Conservation (phyloP, 2,113 vertebrate species). For the Nycticryphes semicollaris region DNA sequence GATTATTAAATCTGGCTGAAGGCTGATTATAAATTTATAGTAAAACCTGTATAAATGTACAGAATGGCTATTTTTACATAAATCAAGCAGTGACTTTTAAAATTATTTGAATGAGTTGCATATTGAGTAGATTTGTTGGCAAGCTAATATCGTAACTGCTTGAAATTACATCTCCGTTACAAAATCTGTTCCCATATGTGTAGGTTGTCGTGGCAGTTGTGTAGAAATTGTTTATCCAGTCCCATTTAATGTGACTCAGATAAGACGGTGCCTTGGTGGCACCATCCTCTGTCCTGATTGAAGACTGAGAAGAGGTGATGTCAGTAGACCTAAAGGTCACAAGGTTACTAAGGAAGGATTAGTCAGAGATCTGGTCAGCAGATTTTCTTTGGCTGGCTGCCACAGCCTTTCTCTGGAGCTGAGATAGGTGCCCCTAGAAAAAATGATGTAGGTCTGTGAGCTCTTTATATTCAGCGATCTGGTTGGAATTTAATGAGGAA, state of each 20-base stretch:
- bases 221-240: not conserved
- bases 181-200: not conserved
- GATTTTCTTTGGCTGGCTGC: not conserved
- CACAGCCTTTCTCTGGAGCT: not conserved
- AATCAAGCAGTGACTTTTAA: not conserved
- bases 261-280: not conserved
- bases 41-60: not conserved
- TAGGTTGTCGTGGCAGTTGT: not conserved
- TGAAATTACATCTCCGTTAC: not conserved
- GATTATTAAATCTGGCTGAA: not conserved
- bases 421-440: not conserved
- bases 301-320: not conserved
- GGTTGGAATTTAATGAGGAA: not conserved
- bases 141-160: not conserved
- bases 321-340: not conserved
- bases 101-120: not conserved
- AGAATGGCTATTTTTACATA: not conserved
- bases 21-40: not conserved
- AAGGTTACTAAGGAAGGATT: not conserved
- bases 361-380: not conserved
- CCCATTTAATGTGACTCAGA: not conserved
- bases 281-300: not conserved
- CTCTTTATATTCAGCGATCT: not conserved
- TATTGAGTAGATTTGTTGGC: not conserved
- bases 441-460: not conserved